These are phyloP conservation scores for Prunella himalayana DNA, from an alignment of 2,113 vertebrate genomes.

Conservation along the genomic window DNA sequence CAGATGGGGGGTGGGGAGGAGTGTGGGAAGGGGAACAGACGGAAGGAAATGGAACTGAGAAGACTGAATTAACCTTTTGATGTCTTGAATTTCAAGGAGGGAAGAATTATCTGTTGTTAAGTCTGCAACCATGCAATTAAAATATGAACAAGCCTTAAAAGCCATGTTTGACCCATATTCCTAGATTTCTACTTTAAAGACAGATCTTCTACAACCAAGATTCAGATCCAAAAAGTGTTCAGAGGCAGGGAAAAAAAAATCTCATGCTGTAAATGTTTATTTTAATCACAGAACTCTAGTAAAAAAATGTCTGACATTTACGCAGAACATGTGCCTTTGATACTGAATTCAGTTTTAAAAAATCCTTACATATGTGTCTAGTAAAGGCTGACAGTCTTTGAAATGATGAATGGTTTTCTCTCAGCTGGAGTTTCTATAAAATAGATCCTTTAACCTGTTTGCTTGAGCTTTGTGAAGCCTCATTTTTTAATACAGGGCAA, in stretches of 20 bases:
- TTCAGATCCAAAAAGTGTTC: neutral
- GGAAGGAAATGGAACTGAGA: slow-evolving; percentile 66
- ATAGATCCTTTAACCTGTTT: neutral
- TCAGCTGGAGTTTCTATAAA: neutral
- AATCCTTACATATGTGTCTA: neutral
- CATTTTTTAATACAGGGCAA: neutral
- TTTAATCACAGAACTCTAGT: slow-evolving; percentile 25
- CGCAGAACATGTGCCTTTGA: neutral
- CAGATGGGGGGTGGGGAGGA: slow-evolving; percentile 14
- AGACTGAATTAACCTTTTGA: slow-evolving; percentile 62
- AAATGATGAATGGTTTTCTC: neutral
- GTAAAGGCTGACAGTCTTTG: neutral
- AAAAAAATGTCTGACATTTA: slow-evolving; percentile 38
- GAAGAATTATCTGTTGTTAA: slow-evolving; percentile 37
- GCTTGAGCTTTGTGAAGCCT: neutral
- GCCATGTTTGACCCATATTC: neutral
- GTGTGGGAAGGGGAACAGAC: slow-evolving; percentile 64
- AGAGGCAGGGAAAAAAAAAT: neutral
- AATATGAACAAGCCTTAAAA: slow-evolving; percentile 10
- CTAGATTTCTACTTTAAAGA: slow-evolving; percentile 10
- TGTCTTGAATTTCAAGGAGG: slow-evolving; percentile 57
- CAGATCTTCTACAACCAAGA: neutral
- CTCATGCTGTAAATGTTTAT: slow-evolving; percentile 12
- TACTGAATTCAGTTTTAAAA: neutral
- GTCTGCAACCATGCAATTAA: slow-evolving; percentile 25